Base-by-base conservation (phyloP, 2,888 invertebrate genomes). In the Herminia tarsipennalis region DNA sequence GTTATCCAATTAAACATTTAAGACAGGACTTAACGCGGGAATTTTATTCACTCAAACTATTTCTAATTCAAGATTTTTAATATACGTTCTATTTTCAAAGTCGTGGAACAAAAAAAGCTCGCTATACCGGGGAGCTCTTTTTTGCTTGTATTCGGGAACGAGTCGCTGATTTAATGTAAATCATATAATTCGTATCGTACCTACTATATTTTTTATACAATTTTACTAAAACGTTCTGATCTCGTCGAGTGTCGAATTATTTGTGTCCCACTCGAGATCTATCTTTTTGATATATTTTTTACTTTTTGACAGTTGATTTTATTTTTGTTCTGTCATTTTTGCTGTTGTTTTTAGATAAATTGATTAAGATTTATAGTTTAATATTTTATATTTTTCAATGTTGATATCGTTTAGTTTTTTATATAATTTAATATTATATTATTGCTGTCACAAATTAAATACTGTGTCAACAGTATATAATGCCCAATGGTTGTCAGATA, bases 401-500 rank as follows among this genome's bases (percentile, higher is more conserved):
- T 22, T 29, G 16, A 9, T 6, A 13, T 17, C 30, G 5, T 30
- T 25, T 25, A 28, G 10, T 34, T 33, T 34, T 20, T 18, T 37
- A 18, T 4, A 24, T 17, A 10, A 6, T 36, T 30, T 25, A 13
- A 32, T 14, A 38, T 17, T 17, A 13, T 36, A 25, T 12, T 4
- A 27, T 33, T 38, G 25, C 34, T 42, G 24, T 51, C 54, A 57
- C 38, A 33, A 39, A 29, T n/a, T n/a, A n/a, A n/a, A n/a, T n/a
- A n/a, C n/a, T n/a, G n/a, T n/a, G n/a, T n/a, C n/a, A n/a, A 1
- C n/a, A n/a, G 10, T 34, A 32, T 40, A 30, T 40, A 4, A 27
- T 20, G 13, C 18, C 8, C 36, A 40, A 66, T 43, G 64, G 64
- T 63, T 63, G 67, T 66, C 64, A 45, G 41, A 37, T 48, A 48